phyloP scores from a whole-genome alignment of 37 sponge, comb jelly and placozoan species.

The Cliona cf. orientalis region DNA sequence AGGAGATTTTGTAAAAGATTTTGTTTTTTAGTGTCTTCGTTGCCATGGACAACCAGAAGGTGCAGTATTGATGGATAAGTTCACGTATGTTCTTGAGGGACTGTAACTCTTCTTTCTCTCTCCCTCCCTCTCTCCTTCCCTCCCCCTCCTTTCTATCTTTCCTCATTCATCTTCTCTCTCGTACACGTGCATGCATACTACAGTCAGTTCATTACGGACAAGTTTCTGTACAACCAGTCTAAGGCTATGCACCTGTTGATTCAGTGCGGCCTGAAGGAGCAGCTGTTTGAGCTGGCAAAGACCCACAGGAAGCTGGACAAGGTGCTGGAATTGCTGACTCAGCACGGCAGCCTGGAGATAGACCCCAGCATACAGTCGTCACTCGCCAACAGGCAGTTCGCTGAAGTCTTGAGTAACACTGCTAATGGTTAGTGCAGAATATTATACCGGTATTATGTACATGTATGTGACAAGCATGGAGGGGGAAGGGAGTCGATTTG shows the following conservation, averaged over 20 bases:
- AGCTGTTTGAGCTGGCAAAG: conserved; percentile 75
- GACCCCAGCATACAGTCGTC: conserved; percentile 31
- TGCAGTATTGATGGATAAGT: conserved; percentile 34
- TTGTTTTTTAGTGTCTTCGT: conserved; percentile 32
- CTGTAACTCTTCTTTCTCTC: background rate
- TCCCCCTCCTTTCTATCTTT: too few relatives aligned
- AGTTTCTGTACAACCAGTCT: conserved; percentile 66
- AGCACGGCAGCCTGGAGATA: conserved; percentile 31
- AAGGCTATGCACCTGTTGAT: conserved; percentile 70
- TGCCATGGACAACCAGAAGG: conserved; percentile 39
- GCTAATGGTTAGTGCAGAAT: conserved; percentile 28
- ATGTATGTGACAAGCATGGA: too few relatives aligned
- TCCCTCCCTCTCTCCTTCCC: background rate
- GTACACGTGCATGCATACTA: background rate
- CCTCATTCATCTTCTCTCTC: too few relatives aligned
- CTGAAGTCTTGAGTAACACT: conserved; percentile 21
- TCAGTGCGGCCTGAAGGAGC: conserved; percentile 60
- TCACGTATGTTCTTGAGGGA: conserved; percentile 39
- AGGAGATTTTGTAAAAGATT: background rate
- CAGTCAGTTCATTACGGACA: conserved; percentile 64
- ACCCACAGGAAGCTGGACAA: conserved; percentile 54
- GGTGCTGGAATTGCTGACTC: conserved; percentile 38
- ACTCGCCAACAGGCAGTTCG: conserved; percentile 63
- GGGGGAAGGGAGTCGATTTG: too few relatives aligned
- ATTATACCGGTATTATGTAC: too few relatives aligned